A percentile compares a stretch with the other conserved stretches of the same genome.
Conservation (phyloP, 35 echinoderm and acorn worm species). For the Amphiura filiformis region DNA sequence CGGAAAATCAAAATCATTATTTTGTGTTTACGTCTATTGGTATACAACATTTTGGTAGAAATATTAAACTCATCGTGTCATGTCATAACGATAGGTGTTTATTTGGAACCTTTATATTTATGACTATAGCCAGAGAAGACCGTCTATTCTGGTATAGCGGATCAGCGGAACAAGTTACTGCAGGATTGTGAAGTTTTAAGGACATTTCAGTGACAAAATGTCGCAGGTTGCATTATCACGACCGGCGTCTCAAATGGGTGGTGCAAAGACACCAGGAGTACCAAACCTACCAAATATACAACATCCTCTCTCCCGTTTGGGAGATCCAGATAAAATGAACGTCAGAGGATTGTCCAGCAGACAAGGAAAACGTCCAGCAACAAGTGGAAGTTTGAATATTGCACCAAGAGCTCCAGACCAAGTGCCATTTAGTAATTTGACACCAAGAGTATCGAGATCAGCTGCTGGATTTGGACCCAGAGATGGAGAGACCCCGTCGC, state of each 20-base stretch:
- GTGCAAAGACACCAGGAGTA: slow-evolving; percentile 30
- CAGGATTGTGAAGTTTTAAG: too few species aligned
- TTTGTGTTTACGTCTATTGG: neutral
- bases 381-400: slow-evolving; percentile 4
- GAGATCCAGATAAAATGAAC: slow-evolving; percentile 89
- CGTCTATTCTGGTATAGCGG: too few species aligned
- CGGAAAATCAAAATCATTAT: neutral
- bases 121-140: too few species aligned
- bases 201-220: slow-evolving; percentile 25
- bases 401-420: slow-evolving; percentile 48
- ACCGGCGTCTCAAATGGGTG: slow-evolving; percentile 60
- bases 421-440: slow-evolving; percentile 69
- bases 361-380: slow-evolving; percentile 53
- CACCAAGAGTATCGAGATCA: slow-evolving; percentile 69
- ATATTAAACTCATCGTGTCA: too few species aligned
- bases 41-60: too few species aligned
- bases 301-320: slow-evolving; percentile 88
- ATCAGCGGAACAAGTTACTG: too few species aligned
- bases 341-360: slow-evolving; percentile 81
- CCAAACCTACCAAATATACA: slow-evolving; percentile 95
- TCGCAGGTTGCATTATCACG: slow-evolving; percentile 72
- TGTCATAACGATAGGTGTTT: too few species aligned
- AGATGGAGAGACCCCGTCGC: slow-evolving; percentile 14
- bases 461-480: slow-evolving; percentile 43
- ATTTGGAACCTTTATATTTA: too few species aligned